Evolutionary conservation across 2,888 invertebrate genomes (phyloP).

Genomic region (Cheilosia soror): DNA sequence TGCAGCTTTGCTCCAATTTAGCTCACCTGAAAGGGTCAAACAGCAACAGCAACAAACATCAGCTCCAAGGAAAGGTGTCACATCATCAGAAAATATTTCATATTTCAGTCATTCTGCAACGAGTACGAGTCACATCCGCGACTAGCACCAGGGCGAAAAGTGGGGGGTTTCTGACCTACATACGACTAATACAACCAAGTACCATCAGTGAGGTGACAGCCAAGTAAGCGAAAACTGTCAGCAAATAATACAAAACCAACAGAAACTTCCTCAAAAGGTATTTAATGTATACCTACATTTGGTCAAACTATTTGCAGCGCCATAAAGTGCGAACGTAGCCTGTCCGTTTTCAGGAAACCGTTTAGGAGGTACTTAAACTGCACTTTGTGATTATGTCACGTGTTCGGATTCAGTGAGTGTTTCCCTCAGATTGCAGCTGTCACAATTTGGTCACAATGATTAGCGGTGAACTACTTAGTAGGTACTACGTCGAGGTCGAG

Average conservation of each 20-base stretch:
- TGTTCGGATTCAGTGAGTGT: slow-evolving; percentile 4
- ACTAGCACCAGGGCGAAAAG: neutral
- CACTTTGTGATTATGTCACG: slow-evolving; percentile 48
- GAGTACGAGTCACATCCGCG: slow-evolving; percentile 7
- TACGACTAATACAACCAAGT: neutral
- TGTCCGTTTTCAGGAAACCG: neutral
- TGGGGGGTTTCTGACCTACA: slow-evolving; percentile 54
- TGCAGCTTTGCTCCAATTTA: slow-evolving; percentile 46
- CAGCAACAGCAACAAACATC: slow-evolving; percentile 38
- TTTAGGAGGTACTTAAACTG: slow-evolving; percentile 29
- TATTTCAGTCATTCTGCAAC: slow-evolving; percentile 42
- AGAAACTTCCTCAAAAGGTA: slow-evolving; percentile 12
- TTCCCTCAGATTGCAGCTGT: slow-evolving; percentile 36
- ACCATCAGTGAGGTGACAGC: neutral
- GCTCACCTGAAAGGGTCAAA: slow-evolving; percentile 68
- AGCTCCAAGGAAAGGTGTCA: slow-evolving; percentile 56
- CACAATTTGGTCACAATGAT: neutral
- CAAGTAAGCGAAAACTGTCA: slow-evolving; percentile 41
- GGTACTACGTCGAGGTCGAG: too few species aligned
- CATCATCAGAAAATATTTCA: slow-evolving; percentile 57
- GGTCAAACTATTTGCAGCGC: slow-evolving; percentile 16
- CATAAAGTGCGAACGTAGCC: neutral
- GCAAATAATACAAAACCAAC: slow-evolving; percentile 21
- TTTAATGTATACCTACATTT: neutral
- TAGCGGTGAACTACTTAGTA: slow-evolving; percentile 5